Conservation (phyloP, 1,140 invertebrate genomes). For the Papilio polyxenes region DNA sequence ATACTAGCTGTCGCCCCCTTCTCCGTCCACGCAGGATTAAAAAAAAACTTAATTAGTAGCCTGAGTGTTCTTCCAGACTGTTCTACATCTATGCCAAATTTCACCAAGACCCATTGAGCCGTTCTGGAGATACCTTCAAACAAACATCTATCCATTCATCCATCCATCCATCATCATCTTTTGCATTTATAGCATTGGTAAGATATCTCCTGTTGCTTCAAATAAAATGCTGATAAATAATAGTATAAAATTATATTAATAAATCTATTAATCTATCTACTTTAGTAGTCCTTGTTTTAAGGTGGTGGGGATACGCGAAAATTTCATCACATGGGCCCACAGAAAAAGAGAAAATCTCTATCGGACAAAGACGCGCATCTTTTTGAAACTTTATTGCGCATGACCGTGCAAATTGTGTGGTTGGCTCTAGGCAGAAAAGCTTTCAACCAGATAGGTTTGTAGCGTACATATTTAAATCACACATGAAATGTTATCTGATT, state of each 20-base stretch:
- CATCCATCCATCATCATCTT: no score
- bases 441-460: slow-evolving; percentile 80
- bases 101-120: no score
- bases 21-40: no score
- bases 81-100: no score
- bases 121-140: no score
- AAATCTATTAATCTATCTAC: not conserved
- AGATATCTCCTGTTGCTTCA: no score
- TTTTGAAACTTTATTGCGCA: slow-evolving; percentile 81
- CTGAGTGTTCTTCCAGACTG: no score
- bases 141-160: no score
- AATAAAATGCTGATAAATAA: no score
- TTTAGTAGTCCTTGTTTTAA: slow-evolving; percentile 41
- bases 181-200: no score
- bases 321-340: slow-evolving; percentile 82
- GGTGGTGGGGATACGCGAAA: slow-evolving; percentile 73
- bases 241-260: no score
- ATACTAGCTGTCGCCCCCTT: not conserved
- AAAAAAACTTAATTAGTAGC: no score
- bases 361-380: slow-evolving; percentile 83
- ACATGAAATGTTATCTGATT: not conserved
- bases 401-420: slow-evolving; percentile 83
- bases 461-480: not conserved
- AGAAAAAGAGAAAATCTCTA: slow-evolving; percentile 79
- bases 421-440: slow-evolving; percentile 82